Evolutionary conservation across 92 coral and sea anemone species (phyloP).

Genomic region (Parazoanthus swiftii): DNA sequence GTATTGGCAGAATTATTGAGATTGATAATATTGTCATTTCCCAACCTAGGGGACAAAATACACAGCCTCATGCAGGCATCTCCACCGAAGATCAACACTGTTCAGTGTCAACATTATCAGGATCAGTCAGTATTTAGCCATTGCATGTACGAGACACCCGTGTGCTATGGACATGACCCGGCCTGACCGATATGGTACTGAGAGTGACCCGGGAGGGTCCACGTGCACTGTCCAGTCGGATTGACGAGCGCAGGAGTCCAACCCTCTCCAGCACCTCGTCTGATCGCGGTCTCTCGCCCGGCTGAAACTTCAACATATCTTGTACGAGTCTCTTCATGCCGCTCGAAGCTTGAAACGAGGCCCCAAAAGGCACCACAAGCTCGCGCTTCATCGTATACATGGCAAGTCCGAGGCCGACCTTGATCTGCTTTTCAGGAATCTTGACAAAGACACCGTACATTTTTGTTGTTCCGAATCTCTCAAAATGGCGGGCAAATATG

Average conservation of each 20-base stretch:
- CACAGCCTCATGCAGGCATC: neutral
- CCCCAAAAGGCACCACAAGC: conserved; percentile 47
- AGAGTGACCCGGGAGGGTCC: neutral
- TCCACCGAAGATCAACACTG: neutral
- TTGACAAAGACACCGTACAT: conserved; percentile 34
- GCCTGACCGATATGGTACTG: conserved; percentile 2
- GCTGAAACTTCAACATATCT: conserved; percentile 52
- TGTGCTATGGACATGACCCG: neutral
- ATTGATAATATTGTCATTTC: neutral
- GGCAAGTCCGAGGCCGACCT: conserved; percentile 54
- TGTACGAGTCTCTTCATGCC: conserved; percentile 47
- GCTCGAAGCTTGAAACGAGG: conserved; percentile 28
- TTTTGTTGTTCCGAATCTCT: conserved; percentile 31
- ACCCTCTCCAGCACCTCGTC: conserved; percentile 46
- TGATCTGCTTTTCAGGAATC: neutral
- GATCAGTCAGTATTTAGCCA: neutral
- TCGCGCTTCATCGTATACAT: conserved; percentile 48
- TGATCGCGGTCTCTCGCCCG: conserved; percentile 57
- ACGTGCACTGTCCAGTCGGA: neutral
- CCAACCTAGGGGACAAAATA: too few relatives aligned
- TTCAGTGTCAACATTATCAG: neutral
- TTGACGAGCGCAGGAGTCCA: neutral
- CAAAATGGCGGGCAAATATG: too few relatives aligned
- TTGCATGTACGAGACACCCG: conserved; percentile 7
- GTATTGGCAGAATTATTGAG: neutral